Percentiles rank a stretch among this genome's conserved stretches.
phyloP scores from a whole-genome alignment of 2,797 vertebrate species.

The Sebastes reedi region DNA sequence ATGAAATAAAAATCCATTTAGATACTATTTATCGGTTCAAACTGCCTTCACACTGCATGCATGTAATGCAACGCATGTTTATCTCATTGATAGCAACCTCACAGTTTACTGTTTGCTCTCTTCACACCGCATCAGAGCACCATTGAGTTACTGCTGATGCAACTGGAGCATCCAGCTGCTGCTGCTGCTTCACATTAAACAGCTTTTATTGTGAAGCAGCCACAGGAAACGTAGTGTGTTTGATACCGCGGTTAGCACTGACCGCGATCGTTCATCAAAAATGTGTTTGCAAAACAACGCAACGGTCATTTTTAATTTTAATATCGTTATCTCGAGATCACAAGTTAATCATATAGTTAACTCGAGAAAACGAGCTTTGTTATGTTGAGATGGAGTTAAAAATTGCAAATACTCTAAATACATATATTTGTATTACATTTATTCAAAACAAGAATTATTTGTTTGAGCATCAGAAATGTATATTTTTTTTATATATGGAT shows the following conservation, averaged over 20 bases:
- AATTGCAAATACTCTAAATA: too few species aligned
- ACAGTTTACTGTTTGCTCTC: neutral
- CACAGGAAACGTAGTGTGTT: neutral
- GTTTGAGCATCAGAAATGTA: too few species aligned
- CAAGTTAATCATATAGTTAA: too few species aligned
- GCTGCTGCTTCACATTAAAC: neutral
- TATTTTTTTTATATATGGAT: too few species aligned
- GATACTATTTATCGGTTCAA: neutral
- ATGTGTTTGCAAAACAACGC: neutral
- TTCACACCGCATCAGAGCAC: neutral
- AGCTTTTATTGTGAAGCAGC: neutral
- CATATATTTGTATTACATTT: too few species aligned
- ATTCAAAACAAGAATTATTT: too few species aligned
- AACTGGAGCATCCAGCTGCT: neutral
- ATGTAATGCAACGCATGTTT: neutral
- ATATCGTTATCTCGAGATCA: too few species aligned
- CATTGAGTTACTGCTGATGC: neutral
- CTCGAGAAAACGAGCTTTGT: accelerated
- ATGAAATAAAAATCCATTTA: neutral
- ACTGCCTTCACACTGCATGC: neutral
- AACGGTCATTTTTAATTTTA: neutral
- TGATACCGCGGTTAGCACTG: neutral
- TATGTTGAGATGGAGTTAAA: too few species aligned
- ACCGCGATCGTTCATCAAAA: neutral
- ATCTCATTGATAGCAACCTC: neutral